Conservation (phyloP, 1,140 invertebrate species). For the Myzus persicae region DNA sequence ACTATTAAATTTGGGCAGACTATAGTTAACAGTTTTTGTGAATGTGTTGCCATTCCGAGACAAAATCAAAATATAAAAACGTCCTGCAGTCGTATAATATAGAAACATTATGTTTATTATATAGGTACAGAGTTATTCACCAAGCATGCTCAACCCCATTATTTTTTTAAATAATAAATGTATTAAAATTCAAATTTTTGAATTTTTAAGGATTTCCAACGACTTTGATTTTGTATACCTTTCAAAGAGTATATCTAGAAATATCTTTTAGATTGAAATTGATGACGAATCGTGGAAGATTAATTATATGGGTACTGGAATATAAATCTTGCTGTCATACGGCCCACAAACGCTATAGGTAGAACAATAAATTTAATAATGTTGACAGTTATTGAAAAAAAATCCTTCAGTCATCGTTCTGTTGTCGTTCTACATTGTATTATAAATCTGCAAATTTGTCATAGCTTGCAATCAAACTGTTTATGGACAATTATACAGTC, state of each 20-base stretch:
- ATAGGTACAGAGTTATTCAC: not conserved
- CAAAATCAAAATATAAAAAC: not conserved
- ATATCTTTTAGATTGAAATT: not conserved
- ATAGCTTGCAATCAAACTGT: not conserved
- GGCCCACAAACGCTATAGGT: not conserved
- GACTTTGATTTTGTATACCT: not conserved
- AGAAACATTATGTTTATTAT: not conserved
- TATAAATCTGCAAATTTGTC: not conserved
- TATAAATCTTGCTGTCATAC: not conserved
- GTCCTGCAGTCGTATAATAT: not conserved
- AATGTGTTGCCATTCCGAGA: not conserved
- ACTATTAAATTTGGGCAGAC: not conserved
- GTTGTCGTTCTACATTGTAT: not conserved
- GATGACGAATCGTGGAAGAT: not conserved
- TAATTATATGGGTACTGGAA: not conserved
- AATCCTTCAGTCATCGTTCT: not conserved
- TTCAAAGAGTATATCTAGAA: not conserved
- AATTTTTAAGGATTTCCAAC: not conserved
- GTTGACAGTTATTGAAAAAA: not conserved
- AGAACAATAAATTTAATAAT: slow-evolving; percentile 13
- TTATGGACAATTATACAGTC: not conserved
- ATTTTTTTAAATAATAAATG: not conserved
- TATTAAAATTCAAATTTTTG: not conserved
- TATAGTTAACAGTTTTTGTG: not conserved
- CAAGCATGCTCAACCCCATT: not conserved